Conservation (phyloP, 2,797 vertebrate genomes). For the Lophius americanus region DNA sequence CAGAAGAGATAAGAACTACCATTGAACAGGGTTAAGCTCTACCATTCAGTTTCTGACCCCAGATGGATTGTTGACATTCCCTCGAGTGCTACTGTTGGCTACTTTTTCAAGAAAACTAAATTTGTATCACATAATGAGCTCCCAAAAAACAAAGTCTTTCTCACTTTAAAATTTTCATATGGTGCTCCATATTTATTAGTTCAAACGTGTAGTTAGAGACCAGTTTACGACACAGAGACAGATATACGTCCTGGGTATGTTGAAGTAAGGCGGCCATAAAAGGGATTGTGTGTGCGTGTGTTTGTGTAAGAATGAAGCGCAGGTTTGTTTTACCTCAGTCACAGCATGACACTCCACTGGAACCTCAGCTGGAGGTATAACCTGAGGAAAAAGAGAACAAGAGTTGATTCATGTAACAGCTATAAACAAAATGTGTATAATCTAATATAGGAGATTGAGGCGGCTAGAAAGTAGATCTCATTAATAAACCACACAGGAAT, state of each 20-base stretch:
- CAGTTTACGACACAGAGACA: constrained; percentile 4
- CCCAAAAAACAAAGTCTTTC: too few relatives aligned
- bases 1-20: too few relatives aligned
- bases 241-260: not conserved
- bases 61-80: too few relatives aligned
- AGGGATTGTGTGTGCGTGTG: not conserved
- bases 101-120: too few relatives aligned
- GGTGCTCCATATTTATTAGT: too few relatives aligned
- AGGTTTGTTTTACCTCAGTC: constrained; percentile 57
- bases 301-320: not conserved
- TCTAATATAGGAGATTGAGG: not conserved
- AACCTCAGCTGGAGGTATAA: constrained; percentile 36
- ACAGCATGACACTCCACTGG: constrained; percentile 37
- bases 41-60: too few relatives aligned
- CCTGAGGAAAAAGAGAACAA: constrained; percentile 35
- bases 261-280: not conserved
- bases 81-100: too few relatives aligned
- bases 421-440: not conserved
- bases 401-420: constrained; percentile 1
- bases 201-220: constrained; percentile 3
- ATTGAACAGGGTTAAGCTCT: too few relatives aligned
- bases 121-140: too few relatives aligned
- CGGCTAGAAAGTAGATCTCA: not conserved
- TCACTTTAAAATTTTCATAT: too few relatives aligned
- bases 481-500: not conserved